These are phyloP conservation scores for Cricetomys ansorgei DNA, from an alignment of 2,113 vertebrate genomes.

Conservation along the genomic window DNA sequence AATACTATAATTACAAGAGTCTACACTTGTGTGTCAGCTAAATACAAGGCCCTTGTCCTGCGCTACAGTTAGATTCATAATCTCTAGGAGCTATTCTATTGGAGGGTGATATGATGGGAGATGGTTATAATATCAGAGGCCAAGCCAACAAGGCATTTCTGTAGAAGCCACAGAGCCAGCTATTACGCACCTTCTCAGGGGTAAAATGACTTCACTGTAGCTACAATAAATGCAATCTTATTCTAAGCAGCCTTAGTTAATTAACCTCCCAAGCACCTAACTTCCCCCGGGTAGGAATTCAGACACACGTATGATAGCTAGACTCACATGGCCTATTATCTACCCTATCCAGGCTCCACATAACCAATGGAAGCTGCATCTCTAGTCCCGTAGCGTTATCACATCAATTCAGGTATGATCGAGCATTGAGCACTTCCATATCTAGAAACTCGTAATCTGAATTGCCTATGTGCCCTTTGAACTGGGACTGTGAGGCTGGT, in stretches of 20 bases:
- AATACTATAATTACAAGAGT: not conserved
- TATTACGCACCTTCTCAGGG: not conserved
- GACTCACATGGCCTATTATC: not conserved
- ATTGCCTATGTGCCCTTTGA: constrained; percentile 47
- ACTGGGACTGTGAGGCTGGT: not conserved
- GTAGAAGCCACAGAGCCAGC: not conserved
- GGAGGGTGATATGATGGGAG: not conserved
- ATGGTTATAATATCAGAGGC: constrained; percentile 19
- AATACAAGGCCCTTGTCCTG: not conserved
- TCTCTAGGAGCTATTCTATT: not conserved
- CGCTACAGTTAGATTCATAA: not conserved
- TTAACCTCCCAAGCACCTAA: constrained; percentile 41
- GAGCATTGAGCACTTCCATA: not conserved
- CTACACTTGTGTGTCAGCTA: not conserved
- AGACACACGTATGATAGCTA: not conserved
- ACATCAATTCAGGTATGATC: not conserved
- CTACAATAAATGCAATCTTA: not conserved
- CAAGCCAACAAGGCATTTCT: not conserved
- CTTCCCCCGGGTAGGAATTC: constrained; percentile 8
- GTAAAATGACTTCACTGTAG: not conserved
- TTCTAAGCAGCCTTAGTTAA: constrained; percentile 44
- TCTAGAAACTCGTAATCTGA: constrained; percentile 45
- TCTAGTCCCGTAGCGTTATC: not conserved
- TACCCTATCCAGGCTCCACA: not conserved
- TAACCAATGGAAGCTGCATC: not conserved